Evolutionary conservation across 2,113 vertebrate species (phyloP).

Genomic region (Circaetus gallicus): DNA sequence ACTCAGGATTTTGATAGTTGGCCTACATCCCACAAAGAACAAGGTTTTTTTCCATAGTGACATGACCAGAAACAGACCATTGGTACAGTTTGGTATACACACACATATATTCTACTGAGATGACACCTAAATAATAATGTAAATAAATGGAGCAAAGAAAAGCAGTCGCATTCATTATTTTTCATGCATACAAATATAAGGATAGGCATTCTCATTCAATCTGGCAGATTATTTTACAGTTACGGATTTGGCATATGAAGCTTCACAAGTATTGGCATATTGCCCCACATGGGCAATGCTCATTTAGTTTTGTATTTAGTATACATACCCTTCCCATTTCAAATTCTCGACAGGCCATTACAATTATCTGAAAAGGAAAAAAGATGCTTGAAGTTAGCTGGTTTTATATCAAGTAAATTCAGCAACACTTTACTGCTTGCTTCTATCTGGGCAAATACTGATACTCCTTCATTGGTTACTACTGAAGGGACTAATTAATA

Average conservation of each 20-base stretch:
- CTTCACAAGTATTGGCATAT: not conserved
- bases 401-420: not conserved
- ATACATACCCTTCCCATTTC: conserved; percentile 98
- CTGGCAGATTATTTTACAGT: not conserved
- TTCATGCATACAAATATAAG: not conserved
- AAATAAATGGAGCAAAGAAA: not conserved
- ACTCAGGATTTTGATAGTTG: not conserved
- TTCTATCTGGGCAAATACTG: not conserved
- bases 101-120: not conserved
- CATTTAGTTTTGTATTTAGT: not conserved
- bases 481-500: not conserved
- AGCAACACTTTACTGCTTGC: not conserved
- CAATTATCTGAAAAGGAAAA: conserved; percentile 85
- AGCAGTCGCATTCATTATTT: not conserved
- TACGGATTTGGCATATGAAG: fast-evolving
- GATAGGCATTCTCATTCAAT: not conserved
- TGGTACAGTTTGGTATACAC: not conserved
- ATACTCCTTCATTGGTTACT: not conserved
- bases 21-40: not conserved
- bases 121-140: not conserved
- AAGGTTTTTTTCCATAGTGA: not conserved
- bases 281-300: not conserved
- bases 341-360: conserved; percentile 98
- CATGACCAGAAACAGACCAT: not conserved
- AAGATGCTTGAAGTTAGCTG: not conserved